Percentiles rank a stretch among this genome's conserved stretches.
Evolutionary conservation across 2,888 invertebrate species (phyloP).

Genomic region (Ariolimax columbianus): DNA sequence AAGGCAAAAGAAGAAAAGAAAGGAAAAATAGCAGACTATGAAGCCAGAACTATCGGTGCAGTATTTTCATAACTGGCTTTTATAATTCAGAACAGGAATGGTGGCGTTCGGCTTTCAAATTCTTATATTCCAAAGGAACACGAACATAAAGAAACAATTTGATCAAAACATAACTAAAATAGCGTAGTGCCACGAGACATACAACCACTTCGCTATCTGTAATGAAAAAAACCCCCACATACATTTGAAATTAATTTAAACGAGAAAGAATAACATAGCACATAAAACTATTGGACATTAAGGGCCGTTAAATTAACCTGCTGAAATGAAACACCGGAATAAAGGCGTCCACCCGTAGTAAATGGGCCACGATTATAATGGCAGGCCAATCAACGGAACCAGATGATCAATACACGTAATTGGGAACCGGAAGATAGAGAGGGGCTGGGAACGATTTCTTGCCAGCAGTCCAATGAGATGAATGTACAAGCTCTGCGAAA

Average conservation of each 20-base stretch:
- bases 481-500: background rate
- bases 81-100: too few species aligned
- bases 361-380: background rate
- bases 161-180: too few species aligned
- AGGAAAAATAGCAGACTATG: too few species aligned
- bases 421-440: constrained; percentile 15
- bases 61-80: too few species aligned
- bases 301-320: background rate
- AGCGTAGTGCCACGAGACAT: too few species aligned
- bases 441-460: background rate
- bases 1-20: too few species aligned
- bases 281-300: background rate
- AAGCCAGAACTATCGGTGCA: too few species aligned
- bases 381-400: background rate
- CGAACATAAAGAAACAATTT: too few species aligned
- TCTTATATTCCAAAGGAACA: too few species aligned
- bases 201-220: too few species aligned
- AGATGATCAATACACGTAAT: constrained; percentile 11
- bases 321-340: background rate
- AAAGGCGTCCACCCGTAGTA: background rate
- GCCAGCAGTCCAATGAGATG: background rate
- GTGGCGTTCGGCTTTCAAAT: too few species aligned
- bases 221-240: too few species aligned
- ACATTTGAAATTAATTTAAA: background rate
- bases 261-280: background rate